These are phyloP conservation scores for Dicyrtoma fusca DNA, from an alignment of 2,888 invertebrate species.

Conservation along the genomic window DNA sequence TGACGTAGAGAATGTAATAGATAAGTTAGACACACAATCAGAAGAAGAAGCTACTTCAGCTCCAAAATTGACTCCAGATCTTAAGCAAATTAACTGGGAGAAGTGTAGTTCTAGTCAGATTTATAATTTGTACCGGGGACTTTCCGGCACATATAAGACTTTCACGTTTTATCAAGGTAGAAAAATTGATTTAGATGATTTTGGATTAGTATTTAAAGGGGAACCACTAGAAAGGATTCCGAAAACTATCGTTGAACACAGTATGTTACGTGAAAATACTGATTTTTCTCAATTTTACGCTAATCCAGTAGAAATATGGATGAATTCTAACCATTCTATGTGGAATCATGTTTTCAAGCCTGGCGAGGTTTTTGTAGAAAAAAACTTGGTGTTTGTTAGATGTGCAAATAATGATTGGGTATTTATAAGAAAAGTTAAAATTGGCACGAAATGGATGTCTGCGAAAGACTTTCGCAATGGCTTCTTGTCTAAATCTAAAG, in stretches of 20 bases:
- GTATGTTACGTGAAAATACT: neutral
- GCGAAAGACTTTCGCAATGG: conserved; percentile 86
- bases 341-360: conserved; percentile 25
- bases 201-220: conserved; percentile 34
- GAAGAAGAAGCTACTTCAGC: conserved; percentile 63
- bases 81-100: conserved; percentile 71
- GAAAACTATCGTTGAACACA: neutral
- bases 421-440: conserved; percentile 68
- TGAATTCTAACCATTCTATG: neutral
- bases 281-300: conserved; percentile 40
- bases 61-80: conserved; percentile 69
- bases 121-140: conserved; percentile 73
- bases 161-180: conserved; percentile 42
- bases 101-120: conserved; percentile 68
- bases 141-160: conserved; percentile 59
- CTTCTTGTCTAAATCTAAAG: conserved; percentile 68
- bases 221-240: neutral
- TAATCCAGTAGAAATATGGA: neutral
- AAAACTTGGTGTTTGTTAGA: conserved; percentile 43
- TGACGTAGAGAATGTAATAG: conserved; percentile 31
- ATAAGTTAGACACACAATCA: conserved; percentile 41
- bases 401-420: conserved; percentile 63
- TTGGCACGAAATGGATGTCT: conserved; percentile 73
- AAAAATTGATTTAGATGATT: conserved; percentile 48
- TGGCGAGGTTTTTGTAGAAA: conserved; percentile 44